Base-by-base conservation (phyloP, 2,888 invertebrate genomes). In the Trisateles emortualis region DNA sequence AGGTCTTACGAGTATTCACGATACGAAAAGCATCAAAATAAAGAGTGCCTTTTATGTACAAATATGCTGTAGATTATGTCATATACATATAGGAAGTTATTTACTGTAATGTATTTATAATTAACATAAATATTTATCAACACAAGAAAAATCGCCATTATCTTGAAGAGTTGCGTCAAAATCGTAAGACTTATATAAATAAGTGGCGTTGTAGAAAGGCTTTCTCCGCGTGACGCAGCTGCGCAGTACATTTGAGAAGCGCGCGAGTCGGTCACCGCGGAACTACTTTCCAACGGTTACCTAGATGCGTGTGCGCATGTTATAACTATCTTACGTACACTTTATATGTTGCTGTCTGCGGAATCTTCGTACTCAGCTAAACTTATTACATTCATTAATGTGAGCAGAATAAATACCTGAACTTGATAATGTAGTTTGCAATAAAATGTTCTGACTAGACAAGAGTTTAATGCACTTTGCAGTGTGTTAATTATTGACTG, bases 141-240 rank as follows among this genome's bases (percentile, higher is more conserved):
- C n/a, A 29, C 10, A 4, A 10, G 0, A 3, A 22, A 8, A 10
- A 9, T 13, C 22, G 6, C 11, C 19, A 11, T 2, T 5, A 29
- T 19, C 19, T 26, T 10, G 16, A n/a, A 38, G 26, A 29, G 29
- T 17, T 29, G 29, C 29, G 38, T 41, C 6, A 11, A 14, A 16
- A 33, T 42, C 30, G 45, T 29, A 8, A 26, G 2, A 13, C 35
- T 50, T 50, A 56, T 29, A 47, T 56, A 52, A 53, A 30, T 24
- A n/a, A n/a, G 19, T 42, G 29, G 17, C 33, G 4, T 16, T 16
- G 42, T 41, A 39, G 58, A 53, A 47, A 58, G 53, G 33, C 58
- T 58, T 53, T 58, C 58, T 58, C 54, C 43, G 22, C 16, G n/a
- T 17, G 47, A 26, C 44, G 39, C 10, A 8, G 26, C 8, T n/a